Base-by-base conservation (phyloP, 2,797 vertebrate genomes). In the Malacoraja senta region DNA sequence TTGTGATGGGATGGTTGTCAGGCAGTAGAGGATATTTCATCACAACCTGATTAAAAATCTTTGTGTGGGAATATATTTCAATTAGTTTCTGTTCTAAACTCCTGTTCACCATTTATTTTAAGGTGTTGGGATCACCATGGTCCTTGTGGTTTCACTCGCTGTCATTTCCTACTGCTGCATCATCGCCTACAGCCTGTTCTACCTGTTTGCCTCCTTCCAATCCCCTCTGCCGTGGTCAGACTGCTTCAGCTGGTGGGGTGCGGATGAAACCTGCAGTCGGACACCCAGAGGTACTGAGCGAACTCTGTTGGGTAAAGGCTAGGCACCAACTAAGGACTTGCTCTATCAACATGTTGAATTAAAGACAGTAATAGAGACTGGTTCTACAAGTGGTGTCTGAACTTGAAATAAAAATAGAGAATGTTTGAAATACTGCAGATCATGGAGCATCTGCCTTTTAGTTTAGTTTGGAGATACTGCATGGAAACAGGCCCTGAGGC, bases 131-230 rank as follows among this genome's bases (percentile, higher is more conserved):
- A 38, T 79, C 35, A 79, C 78, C 10, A 79, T 79, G 78, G 32
- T 79, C 32, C 78, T 79, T 79, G n/a, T 79, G 32, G 17, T 79
- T 79, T 13, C n/a, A 79, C 3, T 79, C 38, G 2, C 0, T 19
- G 35, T 19, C 15, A 38, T 79, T 79, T 38, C 78, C n/a, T 79
- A 79, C n/a, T 4, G 13, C 78, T 38, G n/a, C 78, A 38, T 79
- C 78, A 17, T 38, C 12, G 78, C 2, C 15, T 79, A 79, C 93
- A 97, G 98, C 19, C 95, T 99, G 93, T 99, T 97, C 96, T 99
- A 99, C 95, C 95, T 99, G 93, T 99, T 99, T 94, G 97, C 98
- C 93, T 99, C 98, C 12, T 98, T 99, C 96, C 98, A 97, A 96
- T 96, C 93, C 93, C 96, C 97, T 32, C 94, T 99, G 12, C 98